Base-by-base conservation (phyloP, 2,888 invertebrate species). In the Noctua fimbriata region DNA sequence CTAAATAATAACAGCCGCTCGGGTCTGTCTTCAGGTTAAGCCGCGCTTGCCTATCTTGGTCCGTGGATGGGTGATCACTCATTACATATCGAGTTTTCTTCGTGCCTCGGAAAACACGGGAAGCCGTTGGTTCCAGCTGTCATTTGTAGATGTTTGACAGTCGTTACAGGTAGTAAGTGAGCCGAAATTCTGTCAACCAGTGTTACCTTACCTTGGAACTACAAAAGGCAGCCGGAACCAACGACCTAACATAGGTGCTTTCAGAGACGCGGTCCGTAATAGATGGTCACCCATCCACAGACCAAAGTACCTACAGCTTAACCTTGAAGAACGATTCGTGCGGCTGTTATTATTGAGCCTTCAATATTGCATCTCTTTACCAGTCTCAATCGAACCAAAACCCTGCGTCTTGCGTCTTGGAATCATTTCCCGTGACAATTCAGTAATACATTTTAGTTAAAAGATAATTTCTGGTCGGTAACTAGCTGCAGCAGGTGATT, bases 401-500 rank as follows among this genome's bases (percentile, higher is more conserved):
- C 65, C 32, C 21, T 10, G 32, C 32, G 21, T 18, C 7, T 63
- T 58, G 5, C 10, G 16, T 24, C 21, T 32, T 76, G 18, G 12
- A 71, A 32, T 14, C 32, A 83, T 75, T 70, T 85, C 77, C 73
- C 24, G 60, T 49, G 41, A 67, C 47, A 72, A 24, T 41, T 66
- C 52, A 69, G 32, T 69, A 66, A 73, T 72, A 73, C 36, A 78
- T 79, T 83, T 69, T 69, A 85, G 73, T 82, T 86, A 77, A 79
- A 80, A 79, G 36, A 81, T 81, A 73, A 82, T 81, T 71, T 72
- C 73, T 76, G 36, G 74, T 69, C 69, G 76, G 74, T 79, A 86
- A 85, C 73, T 76, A 77, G 80, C 81, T 88, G 88, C 85, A 76
- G 88, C 80, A 73, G 85, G 79, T 89, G 84, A 88, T 88, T 81